Base-by-base conservation (phyloP, 2,113 vertebrate genomes). In the Anolis sagrei region DNA sequence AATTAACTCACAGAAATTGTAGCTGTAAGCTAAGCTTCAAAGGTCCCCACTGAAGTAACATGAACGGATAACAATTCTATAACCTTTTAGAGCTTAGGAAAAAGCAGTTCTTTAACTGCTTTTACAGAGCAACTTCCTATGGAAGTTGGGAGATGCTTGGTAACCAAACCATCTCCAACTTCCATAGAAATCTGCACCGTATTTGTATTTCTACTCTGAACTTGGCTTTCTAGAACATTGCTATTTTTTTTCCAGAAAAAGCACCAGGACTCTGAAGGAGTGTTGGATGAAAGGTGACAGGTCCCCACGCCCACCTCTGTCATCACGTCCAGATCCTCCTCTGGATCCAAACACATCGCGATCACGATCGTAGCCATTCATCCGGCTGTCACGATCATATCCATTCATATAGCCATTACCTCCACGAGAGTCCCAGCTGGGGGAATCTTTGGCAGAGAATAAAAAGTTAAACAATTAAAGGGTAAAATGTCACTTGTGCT, bases 351-450 rank as follows among this genome's bases (percentile, higher is more conserved):
- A 89, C 86, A 95, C 96, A 86, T 89, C 96, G 48, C 74, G 68
- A 89, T 89, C 87, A 49, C 94, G 93, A 79, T 91, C 93, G 87
- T 83, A 90, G 78, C 97, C 96, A 75, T 97, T 98, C 92, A 96
- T 88, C 85, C 96, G 96, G 93, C 93, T 95, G 90, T 97, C 92
- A 58, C 94, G 89, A 76, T 92, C 94, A 93, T 95, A 97, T 79
- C 97, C 97, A 92, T 98, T 97, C 90, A 96, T 95, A 94, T 95
- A 97, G 92, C 96, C 97, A 91, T 97, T 97, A 94, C 93, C 95
- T 85, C 95, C 90, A 70, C 81, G 96, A 82, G 89, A 88, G 23
- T 96, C 96, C 96, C 96, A 97, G 79, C 93, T 97, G 76, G 0
- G 3, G 48, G 94, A 95, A 87, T 97, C 96, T 98, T 95, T 64